These are phyloP conservation scores for Rhinoderma darwinii DNA, from an alignment of 2,113 vertebrate species.

Conservation along the genomic window DNA sequence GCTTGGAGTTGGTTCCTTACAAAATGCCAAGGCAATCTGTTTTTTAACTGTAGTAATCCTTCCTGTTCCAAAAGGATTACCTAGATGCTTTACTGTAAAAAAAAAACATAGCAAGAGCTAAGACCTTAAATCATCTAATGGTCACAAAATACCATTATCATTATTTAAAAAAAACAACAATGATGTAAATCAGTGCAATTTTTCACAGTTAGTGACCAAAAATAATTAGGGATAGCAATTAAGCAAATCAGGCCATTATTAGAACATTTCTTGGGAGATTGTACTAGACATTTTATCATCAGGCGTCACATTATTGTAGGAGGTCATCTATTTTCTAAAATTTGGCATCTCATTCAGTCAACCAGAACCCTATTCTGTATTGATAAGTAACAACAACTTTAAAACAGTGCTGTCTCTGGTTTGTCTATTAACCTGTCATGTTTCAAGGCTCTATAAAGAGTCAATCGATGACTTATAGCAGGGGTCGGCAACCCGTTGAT, in stretches of 20 bases:
- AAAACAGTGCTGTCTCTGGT: too few species aligned
- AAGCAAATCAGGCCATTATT: background rate
- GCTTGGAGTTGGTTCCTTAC: background rate
- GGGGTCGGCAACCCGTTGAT: too few species aligned
- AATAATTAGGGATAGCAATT: background rate
- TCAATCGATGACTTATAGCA: too few species aligned
- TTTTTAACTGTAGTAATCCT: constrained; percentile 3
- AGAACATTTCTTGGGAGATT: background rate
- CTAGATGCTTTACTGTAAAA: background rate
- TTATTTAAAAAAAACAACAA: background rate
- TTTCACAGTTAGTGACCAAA: background rate
- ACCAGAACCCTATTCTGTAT: too few species aligned
- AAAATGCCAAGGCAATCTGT: background rate
- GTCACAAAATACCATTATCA: background rate
- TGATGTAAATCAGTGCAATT: background rate
- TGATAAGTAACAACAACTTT: too few species aligned
- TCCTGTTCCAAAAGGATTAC: constrained; percentile 8
- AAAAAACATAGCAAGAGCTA: background rate
- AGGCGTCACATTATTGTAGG: background rate
- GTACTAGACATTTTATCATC: background rate
- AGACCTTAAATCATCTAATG: background rate
- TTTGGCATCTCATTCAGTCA: too few species aligned
- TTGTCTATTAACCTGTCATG: too few species aligned
- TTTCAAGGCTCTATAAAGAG: too few species aligned
- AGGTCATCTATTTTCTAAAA: background rate